Evolutionary conservation across 2,888 invertebrate genomes (phyloP).

Genomic region (Sinotaia quadrata): DNA sequence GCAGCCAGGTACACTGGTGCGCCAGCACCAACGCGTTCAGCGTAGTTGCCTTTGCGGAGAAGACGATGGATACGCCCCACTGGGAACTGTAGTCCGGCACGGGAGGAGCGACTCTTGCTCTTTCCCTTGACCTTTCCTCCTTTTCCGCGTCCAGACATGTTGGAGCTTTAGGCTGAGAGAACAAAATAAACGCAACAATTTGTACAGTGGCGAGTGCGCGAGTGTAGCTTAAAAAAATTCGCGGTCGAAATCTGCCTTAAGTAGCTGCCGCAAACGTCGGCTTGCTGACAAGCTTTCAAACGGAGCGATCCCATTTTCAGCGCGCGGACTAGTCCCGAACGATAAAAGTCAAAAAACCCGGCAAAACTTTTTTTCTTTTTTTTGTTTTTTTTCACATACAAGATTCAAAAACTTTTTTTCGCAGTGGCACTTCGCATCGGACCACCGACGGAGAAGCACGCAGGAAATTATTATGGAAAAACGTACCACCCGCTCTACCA

Average conservation of each 20-base stretch:
- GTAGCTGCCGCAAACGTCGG: not conserved
- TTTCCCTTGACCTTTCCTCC: constrained; percentile 66
- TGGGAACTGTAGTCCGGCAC: constrained; percentile 69
- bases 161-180: not conserved
- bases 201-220: too few relatives aligned
- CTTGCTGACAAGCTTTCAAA: not conserved
- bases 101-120: constrained; percentile 60
- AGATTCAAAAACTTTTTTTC: too few relatives aligned
- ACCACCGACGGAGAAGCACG: too few relatives aligned
- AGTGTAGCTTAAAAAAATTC: not conserved
- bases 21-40: constrained; percentile 69
- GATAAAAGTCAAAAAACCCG: too few relatives aligned
- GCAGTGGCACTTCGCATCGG: too few relatives aligned
- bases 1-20: constrained; percentile 73
- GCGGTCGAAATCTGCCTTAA: not conserved
- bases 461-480: too few relatives aligned
- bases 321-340: not conserved
- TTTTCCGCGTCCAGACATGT: constrained; percentile 69
- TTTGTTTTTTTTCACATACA: too few relatives aligned
- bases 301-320: not conserved
- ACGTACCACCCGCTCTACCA: too few relatives aligned
- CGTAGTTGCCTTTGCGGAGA: constrained; percentile 68
- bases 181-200: not conserved
- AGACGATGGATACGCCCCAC: constrained; percentile 68
- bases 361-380: too few relatives aligned